These are phyloP conservation scores for Peromyscus melanophrys DNA, from an alignment of 2,797 vertebrate genomes.

Conservation along the genomic window DNA sequence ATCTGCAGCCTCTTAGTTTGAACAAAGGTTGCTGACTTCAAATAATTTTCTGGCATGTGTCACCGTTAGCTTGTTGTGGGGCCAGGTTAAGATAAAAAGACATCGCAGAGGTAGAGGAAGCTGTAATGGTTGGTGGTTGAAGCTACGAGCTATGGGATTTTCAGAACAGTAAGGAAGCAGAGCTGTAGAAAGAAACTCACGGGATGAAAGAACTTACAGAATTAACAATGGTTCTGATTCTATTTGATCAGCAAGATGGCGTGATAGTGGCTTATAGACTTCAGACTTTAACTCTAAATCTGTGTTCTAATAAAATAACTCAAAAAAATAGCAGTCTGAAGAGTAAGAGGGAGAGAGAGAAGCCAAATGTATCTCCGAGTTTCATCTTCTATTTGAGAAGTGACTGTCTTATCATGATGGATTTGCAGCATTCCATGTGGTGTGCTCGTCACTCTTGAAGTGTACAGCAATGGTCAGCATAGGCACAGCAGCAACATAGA, in stretches of 20 bases:
- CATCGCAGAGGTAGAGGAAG: background rate
- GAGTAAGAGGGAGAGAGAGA: background rate
- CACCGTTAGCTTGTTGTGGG: background rate
- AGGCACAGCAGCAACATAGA: background rate
- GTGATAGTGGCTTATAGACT: background rate
- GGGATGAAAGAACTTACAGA: background rate
- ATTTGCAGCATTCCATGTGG: background rate
- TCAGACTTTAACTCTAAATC: background rate
- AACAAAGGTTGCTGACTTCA: background rate
- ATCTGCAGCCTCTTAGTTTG: constrained; percentile 4
- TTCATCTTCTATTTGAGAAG: background rate
- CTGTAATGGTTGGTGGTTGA: background rate
- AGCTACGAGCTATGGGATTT: background rate
- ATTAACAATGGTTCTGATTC: background rate
- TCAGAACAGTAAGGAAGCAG: background rate
- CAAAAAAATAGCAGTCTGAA: background rate
- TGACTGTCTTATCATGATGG: background rate
- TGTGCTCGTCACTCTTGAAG: background rate
- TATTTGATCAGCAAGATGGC: background rate
- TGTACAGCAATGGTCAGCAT: accelerated
- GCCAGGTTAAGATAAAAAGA: background rate
- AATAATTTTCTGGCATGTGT: constrained; percentile 20
- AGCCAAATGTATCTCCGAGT: background rate
- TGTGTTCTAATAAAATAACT: background rate
- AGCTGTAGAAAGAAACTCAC: background rate